phyloP scores from a whole-genome alignment of 2,113 vertebrate genomes.

The Podarcis cretensis region DNA sequence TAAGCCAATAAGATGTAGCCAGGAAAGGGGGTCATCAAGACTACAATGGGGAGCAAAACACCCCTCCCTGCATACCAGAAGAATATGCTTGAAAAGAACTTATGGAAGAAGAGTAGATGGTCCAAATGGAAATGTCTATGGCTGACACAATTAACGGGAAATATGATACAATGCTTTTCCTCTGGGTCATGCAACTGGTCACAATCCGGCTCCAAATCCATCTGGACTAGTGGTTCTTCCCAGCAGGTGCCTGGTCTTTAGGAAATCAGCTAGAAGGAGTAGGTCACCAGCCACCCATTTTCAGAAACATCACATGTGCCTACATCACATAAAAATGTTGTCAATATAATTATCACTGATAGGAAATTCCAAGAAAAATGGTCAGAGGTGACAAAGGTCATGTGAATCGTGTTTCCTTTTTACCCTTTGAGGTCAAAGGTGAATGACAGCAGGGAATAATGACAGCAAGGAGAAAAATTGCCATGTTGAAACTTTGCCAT shows the following conservation, averaged over 20 bases:
- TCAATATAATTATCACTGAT: conserved; percentile 18
- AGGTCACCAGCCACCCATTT: conserved; percentile 12
- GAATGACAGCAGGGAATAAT: background rate
- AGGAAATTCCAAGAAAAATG: background rate
- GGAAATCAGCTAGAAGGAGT: conserved; percentile 24
- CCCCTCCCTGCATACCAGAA: background rate
- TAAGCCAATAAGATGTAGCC: too few relatives aligned
- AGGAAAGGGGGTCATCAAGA: too few relatives aligned
- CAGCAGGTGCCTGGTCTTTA: conserved; percentile 43
- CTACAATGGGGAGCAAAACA: too few relatives aligned
- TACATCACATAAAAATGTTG: conserved; percentile 10
- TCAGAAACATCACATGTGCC: conserved; percentile 25
- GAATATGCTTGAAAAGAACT: conserved; percentile 12
- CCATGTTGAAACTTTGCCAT: background rate
- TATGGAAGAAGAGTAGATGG: background rate
- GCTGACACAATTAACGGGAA: background rate
- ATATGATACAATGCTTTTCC: background rate
- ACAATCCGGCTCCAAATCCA: conserved; percentile 37
- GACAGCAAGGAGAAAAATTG: background rate
- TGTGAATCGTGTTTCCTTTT: background rate
- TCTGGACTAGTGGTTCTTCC: conserved; percentile 45
- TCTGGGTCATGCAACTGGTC: conserved; percentile 33
- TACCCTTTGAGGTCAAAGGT: background rate
- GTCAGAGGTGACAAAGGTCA: background rate
- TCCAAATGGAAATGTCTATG: background rate